Conservation (phyloP, 2,888 invertebrate species). For the Pachliopta kotzebuea region DNA sequence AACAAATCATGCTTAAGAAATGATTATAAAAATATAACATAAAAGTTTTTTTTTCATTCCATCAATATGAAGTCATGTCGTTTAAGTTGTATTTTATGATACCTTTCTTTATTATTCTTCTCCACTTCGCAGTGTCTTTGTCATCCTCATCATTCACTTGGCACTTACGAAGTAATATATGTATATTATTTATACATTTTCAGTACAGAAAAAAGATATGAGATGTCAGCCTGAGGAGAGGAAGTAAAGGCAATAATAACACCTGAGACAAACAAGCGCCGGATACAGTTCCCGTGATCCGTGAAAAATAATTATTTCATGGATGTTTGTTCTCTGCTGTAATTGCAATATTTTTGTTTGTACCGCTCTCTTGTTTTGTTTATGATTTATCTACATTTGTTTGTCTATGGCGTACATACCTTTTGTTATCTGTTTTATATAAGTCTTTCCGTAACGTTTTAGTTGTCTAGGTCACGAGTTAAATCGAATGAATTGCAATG, state of each 20-base stretch:
- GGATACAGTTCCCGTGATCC: conserved; percentile 21
- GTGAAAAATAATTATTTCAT: conserved; percentile 27
- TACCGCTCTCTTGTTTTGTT: conserved; percentile 18
- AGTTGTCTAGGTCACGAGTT: too few species aligned
- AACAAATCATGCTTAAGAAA: too few species aligned
- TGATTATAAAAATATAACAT: too few species aligned
- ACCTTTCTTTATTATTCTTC: too few species aligned
- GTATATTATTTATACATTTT: background rate
- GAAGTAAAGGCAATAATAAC: conserved; percentile 25
- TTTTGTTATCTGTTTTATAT: background rate
- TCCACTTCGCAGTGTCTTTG: too few species aligned
- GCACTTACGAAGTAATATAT: background rate
- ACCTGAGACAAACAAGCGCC: conserved; percentile 28
- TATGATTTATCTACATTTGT: conserved; percentile 17
- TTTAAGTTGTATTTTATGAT: too few species aligned
- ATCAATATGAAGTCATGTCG: too few species aligned
- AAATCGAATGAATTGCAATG: too few species aligned
- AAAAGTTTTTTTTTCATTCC: too few species aligned
- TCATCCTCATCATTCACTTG: too few species aligned
- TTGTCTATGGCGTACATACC: background rate
- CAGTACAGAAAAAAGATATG: background rate
- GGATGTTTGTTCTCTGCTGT: conserved; percentile 14
- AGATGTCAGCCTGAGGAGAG: conserved; percentile 9
- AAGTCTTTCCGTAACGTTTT: background rate
- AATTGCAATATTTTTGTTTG: conserved; percentile 27